phyloP scores from a whole-genome alignment of 2,888 invertebrate species.

The Apodemia zela region DNA sequence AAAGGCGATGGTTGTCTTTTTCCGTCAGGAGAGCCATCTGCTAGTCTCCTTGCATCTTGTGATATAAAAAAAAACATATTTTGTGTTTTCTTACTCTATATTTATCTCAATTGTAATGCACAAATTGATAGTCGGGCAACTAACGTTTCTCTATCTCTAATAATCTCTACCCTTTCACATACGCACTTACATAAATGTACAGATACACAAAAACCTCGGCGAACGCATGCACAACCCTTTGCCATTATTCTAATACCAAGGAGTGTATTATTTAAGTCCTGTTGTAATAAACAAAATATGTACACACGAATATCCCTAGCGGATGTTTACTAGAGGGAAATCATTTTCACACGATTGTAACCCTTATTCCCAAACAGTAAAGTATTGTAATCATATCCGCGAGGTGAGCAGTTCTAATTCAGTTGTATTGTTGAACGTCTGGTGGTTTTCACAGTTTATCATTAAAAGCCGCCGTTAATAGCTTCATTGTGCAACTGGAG shows the following conservation, averaged over 20 bases:
- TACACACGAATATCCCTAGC: constrained; percentile 40
- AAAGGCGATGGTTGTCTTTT: too few relatives aligned
- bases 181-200: too few relatives aligned
- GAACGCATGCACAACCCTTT: too few relatives aligned
- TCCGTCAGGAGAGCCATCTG: too few relatives aligned
- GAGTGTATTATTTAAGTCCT: not conserved
- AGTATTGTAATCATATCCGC: constrained; percentile 5
- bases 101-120: too few relatives aligned
- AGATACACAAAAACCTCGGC: too few relatives aligned
- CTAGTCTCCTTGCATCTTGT: too few relatives aligned
- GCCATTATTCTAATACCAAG: not conserved
- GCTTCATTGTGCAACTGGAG: constrained; percentile 8
- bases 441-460: constrained; percentile 24
- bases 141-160: too few relatives aligned
- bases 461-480: constrained; percentile 7
- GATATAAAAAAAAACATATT: too few relatives aligned
- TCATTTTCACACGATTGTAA: constrained; percentile 18
- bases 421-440: constrained; percentile 26
- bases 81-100: too few relatives aligned
- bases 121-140: too few relatives aligned
- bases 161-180: too few relatives aligned
- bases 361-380: not conserved
- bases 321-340: constrained; percentile 49
- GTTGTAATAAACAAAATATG: constrained; percentile 11
- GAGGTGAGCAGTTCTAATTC: constrained; percentile 28